These are phyloP conservation scores for Loriculus beryllinus DNA, from an alignment of 2,797 vertebrate genomes.

Conservation along the genomic window DNA sequence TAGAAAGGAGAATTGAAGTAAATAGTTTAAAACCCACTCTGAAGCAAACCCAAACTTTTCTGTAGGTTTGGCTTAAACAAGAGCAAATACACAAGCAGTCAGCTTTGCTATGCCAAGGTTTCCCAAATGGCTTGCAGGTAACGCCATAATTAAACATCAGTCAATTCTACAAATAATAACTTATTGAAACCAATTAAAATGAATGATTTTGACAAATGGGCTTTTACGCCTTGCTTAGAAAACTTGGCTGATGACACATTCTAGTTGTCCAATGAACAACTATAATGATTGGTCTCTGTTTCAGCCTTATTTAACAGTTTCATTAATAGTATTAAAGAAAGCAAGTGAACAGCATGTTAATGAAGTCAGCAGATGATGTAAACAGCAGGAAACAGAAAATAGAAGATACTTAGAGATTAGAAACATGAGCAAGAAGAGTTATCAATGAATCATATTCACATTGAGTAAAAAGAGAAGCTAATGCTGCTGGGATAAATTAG, in stretches of 20 bases:
- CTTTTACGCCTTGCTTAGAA: slow-evolving; percentile 3
- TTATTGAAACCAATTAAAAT: slow-evolving; percentile 30
- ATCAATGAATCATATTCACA: slow-evolving; percentile 9
- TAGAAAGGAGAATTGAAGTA: not conserved
- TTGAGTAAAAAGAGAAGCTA: not conserved
- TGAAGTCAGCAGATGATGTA: slow-evolving; percentile 58
- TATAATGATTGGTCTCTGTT: not conserved
- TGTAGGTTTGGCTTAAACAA: not conserved
- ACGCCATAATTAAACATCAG: not conserved
- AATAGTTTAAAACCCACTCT: not conserved
- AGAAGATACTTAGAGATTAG: slow-evolving; percentile 25
- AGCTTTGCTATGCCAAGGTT: not conserved
- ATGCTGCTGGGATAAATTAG: not conserved
- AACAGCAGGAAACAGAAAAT: slow-evolving; percentile 60
- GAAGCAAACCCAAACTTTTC: not conserved
- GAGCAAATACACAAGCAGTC: not conserved
- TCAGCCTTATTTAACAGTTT: slow-evolving; percentile 56
- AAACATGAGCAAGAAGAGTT: slow-evolving; percentile 21
- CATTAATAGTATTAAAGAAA: slow-evolving; percentile 52
- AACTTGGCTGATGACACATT: not conserved
- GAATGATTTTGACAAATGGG: not conserved
- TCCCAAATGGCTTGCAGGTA: slow-evolving; percentile 6
- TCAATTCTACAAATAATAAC: slow-evolving; percentile 19
- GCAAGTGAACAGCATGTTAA: slow-evolving; percentile 53
- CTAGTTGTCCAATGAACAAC: not conserved